phyloP scores from a whole-genome alignment of 2,888 invertebrate genomes.

The Meghimatium bilineatum region DNA sequence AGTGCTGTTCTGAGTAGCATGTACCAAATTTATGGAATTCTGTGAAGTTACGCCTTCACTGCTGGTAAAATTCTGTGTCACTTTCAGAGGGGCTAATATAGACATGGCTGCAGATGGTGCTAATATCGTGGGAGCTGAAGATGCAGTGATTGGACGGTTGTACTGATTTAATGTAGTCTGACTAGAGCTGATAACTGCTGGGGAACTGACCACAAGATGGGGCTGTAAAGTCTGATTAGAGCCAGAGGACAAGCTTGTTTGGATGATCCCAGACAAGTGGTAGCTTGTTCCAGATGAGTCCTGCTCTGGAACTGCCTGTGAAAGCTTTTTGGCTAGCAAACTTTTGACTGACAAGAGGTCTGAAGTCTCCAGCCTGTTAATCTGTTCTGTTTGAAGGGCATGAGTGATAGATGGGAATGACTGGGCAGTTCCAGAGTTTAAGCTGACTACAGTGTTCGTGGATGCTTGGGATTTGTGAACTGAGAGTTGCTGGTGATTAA shows the following conservation, averaged over 20 bases:
- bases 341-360: constrained; percentile 81
- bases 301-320: constrained; percentile 41
- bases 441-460: not conserved
- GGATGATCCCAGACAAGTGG: not conserved
- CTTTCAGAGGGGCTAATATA: not conserved
- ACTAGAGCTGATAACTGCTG: constrained; percentile 28
- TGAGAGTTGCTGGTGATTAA: not conserved
- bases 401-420: constrained; percentile 60
- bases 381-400: constrained; percentile 54
- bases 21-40: constrained; percentile 28
- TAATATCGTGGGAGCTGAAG: constrained; percentile 3
- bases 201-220: not conserved
- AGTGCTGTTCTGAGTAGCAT: constrained; percentile 12
- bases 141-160: constrained; percentile 10
- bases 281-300: constrained; percentile 1
- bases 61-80: not conserved
- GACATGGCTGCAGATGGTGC: constrained; percentile 16
- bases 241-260: not conserved
- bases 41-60: constrained; percentile 6
- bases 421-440: constrained; percentile 45
- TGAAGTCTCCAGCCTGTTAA: constrained; percentile 1
- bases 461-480: not conserved
- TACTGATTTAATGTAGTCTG: constrained; percentile 19
- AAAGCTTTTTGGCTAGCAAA: constrained; percentile 90
- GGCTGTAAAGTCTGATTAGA: constrained; percentile 3